Percentiles rank a stretch among this genome's conserved stretches.
Evolutionary conservation across 1,140 invertebrate genomes (phyloP).

Genomic region (Drosophila obscura): DNA sequence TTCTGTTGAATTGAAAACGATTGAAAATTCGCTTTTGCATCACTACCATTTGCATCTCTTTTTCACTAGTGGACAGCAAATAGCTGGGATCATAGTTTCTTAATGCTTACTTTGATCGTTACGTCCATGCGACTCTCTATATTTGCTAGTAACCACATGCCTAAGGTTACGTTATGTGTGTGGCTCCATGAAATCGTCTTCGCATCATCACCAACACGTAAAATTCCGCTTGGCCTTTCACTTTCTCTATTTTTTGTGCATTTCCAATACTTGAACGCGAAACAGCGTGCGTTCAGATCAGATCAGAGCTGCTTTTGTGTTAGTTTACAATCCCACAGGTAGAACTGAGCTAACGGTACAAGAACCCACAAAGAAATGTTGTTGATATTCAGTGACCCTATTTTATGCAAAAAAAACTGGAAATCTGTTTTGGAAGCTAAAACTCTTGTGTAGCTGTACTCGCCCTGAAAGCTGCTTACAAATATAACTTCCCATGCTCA

Average conservation of each 20-base stretch:
- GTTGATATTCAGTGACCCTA: constrained; percentile 36
- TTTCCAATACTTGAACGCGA: constrained; percentile 11
- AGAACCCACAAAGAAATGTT: constrained; percentile 22
- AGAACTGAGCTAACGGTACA: constrained; percentile 39
- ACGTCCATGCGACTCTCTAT: no score
- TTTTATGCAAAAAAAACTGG: constrained; percentile 17
- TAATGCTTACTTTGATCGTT: no score
- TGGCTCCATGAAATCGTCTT: constrained; percentile 7
- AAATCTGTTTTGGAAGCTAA: constrained; percentile 2
- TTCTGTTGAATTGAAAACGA: no score
- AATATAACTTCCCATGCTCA: no score
- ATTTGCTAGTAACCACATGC: no score
- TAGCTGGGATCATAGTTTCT: no score
- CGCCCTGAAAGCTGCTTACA: not conserved
- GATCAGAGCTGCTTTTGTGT: not conserved
- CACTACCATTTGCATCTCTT: no score
- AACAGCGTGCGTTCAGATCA: no score
- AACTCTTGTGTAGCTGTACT: not conserved
- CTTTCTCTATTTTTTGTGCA: constrained; percentile 46
- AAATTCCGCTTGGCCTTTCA: constrained; percentile 57
- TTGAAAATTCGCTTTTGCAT: no score
- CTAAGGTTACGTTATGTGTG: no score
- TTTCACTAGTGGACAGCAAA: no score
- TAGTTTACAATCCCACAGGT: not conserved
- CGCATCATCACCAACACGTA: constrained; percentile 13